phyloP scores from a whole-genome alignment of 1,140 invertebrate species.

The Drosophila aff. region DNA sequence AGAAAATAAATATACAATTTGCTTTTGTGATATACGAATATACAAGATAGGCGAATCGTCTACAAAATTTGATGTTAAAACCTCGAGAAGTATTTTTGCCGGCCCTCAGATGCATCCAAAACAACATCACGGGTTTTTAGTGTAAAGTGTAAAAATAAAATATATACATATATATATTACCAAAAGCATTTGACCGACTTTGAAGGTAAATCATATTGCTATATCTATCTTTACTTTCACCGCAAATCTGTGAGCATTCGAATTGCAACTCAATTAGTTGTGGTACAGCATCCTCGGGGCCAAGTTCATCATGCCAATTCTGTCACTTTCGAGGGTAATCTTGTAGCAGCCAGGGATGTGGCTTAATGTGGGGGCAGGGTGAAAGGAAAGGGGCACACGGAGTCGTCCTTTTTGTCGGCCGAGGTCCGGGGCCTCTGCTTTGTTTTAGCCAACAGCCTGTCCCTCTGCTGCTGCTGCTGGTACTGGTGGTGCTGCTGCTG shows the following conservation, averaged over 20 bases:
- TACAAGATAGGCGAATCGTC: neutral
- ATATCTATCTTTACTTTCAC: neutral
- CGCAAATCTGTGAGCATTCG: neutral
- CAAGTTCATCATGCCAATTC: conserved; percentile 12
- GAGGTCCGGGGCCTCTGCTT: conserved; percentile 57
- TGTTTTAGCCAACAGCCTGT: conserved; percentile 72
- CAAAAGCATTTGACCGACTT: neutral
- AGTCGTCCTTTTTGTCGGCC: conserved; percentile 58
- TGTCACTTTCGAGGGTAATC: conserved; percentile 36
- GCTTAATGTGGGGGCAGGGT: conserved; percentile 8
- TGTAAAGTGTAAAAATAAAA: neutral
- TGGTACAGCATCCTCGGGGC: neutral
- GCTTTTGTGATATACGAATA: neutral
- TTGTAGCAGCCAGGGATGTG: conserved; percentile 13
- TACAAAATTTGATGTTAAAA: neutral
- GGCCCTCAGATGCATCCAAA: no score
- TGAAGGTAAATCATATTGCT: neutral
- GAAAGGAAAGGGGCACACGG: conserved; percentile 32
- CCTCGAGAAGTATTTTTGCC: no score
- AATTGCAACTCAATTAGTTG: conserved; percentile 9
- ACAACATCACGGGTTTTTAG: no score
- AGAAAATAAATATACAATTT: neutral
- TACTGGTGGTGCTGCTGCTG: conserved; percentile 9
- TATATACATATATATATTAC: neutral
- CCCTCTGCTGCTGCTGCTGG: conserved; percentile 27